Base-by-base conservation (phyloP, 1,140 invertebrate species). In the Drosophila malerkotliana region DNA sequence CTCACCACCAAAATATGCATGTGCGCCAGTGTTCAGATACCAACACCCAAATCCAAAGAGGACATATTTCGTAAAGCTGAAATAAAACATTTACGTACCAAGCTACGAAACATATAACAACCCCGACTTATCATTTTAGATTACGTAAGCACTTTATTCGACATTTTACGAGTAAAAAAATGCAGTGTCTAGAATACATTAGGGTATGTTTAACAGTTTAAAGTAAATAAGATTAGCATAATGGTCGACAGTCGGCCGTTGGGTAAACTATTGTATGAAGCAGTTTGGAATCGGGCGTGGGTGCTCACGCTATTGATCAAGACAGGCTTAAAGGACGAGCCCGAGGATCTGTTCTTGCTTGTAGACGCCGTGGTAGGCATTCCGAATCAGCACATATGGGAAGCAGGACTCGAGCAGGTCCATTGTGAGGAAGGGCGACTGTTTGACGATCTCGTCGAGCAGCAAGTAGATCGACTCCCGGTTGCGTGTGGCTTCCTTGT, bases 351-450 rank as follows among this genome's bases (percentile, higher is more conserved):
- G 95, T 90, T 97, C 96, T 69, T 97, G 94, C 92, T 98, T 98
- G 91, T 98, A 98, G 51, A 98, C 97, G 85, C 97, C 96, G 90
- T 98, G 98, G 93, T 98, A 99, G 73, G 98, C 98, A 92, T 99
- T 99, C 49, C 98, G 94, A 77, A 99, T 97, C 4, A 99, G 94
- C 6, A 98, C 98, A 92, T 99, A 99, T 0, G 98, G 98, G 92
- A 99, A 99, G 92, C 98, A 99, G 2, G 98, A 99, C 91, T 99
- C 98, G 57, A 99, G 92, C 49, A 99, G 93, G 94, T 99, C 98
- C 98, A 99, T 99, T 0, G 98, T 99, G 4, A 99, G 93, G 92
- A 99, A 99, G 7, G 98, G 98, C 4, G 98, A 99, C 92, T 99
- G 98, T 92, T 99, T 98, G 26, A 99, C 98, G 92, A 99, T 98